Evolutionary conservation across 2,888 invertebrate genomes (phyloP).

Genomic region (Acanthoscelides obtectus): DNA sequence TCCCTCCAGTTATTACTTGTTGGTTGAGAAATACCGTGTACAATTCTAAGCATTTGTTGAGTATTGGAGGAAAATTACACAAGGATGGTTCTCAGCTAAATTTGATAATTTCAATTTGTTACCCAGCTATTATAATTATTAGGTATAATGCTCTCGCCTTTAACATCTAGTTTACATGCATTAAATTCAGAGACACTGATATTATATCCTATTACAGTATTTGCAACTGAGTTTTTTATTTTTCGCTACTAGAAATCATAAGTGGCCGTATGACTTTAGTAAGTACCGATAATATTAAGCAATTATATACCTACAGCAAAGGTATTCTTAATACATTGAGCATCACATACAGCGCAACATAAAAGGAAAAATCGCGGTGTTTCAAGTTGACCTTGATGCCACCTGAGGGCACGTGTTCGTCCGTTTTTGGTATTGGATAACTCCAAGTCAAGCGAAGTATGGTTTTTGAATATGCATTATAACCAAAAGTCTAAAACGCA

Average conservation of each 20-base stretch:
- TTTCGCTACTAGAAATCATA: conserved; percentile 18
- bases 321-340: neutral
- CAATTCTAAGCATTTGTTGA: neutral
- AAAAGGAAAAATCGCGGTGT: too few species aligned
- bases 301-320: neutral
- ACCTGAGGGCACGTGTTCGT: too few species aligned
- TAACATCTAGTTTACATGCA: conserved; percentile 20
- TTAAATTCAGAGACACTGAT: conserved; percentile 33
- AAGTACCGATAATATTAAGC: conserved; percentile 3
- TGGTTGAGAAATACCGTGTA: neutral
- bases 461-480: too few species aligned
- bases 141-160: conserved; percentile 18
- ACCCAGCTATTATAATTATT: conserved; percentile 11
- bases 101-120: neutral
- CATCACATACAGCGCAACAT: too few species aligned
- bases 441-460: too few species aligned
- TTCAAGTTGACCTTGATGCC: too few species aligned
- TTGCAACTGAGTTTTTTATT: conserved; percentile 27
- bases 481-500: too few species aligned
- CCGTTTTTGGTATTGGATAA: too few species aligned
- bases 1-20: neutral
- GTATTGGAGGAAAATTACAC: neutral
- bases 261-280: conserved; percentile 15
- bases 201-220: conserved; percentile 20
- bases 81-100: neutral